Evolutionary conservation across 2,888 invertebrate genomes (phyloP), one percentile per base, ranked within the genome.

Genomic region (Omphaloscelis lunosa): DNA sequence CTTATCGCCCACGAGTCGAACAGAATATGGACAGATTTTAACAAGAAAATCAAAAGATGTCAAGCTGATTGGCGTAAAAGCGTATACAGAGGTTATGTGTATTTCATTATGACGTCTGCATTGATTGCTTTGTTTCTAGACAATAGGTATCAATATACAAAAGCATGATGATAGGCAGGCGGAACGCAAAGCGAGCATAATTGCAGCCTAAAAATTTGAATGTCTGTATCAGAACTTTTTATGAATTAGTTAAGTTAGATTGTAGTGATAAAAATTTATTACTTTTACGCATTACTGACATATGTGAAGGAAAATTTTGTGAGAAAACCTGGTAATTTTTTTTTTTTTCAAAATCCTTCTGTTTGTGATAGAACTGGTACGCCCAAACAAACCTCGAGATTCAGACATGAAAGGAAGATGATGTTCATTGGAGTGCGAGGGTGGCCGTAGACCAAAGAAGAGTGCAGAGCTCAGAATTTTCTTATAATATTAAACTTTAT

Each of bases 351-450:
- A n/a, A 5, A 5, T 56, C 12, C 5, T 6, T 56, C 1, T 0
- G 12, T 6, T 65, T 27, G 41, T 12, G 11, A 7, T 27, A 65
- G 6, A 45, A 34, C 34, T 34, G 34, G 9, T 48, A 29, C 29
- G 5, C 23, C 6, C 15, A 27, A 48, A 39, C 27, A 48, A 72
- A 68, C 17, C 9, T 39, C 23, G 4, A 27, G 9, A 39, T 72
- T 72, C 53, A 70, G 39, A 41, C 71, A n/a, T 72, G 12, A 53
- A 71, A 53, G n/a, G 20, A 45, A 56, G 41, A 72, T 34, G 29
- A 29, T 20, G 9, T n/a, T 15, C 56, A n/a, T 45, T n/a, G 8
- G 17, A 56, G 29, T 34, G 20, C 17, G 3, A 29, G 41, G 29
- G 41, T 15, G 12, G 23, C 3, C n/a, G 41, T 34, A 72, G 7